Conservation (phyloP, 2,797 vertebrate species). For the Crenuchus spilurus region DNA sequence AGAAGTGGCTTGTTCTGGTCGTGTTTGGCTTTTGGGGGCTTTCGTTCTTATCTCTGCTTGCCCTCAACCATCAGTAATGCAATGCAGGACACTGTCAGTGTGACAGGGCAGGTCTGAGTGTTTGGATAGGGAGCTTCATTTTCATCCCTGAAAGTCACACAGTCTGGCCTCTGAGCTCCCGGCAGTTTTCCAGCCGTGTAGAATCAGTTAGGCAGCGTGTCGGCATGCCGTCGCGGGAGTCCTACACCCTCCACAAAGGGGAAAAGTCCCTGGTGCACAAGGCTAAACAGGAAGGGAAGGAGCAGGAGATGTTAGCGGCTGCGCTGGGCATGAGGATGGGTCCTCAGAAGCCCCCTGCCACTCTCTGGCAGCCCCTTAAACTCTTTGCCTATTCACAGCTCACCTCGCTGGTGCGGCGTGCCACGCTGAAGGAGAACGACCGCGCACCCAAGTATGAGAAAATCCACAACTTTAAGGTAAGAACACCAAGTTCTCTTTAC, state of each 20-base stretch:
- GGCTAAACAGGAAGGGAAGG: constrained; percentile 87
- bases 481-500: constrained; percentile 44
- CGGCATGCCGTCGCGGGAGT: constrained; percentile 92
- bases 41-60: background rate
- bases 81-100: constrained; percentile 23
- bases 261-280: constrained; percentile 83
- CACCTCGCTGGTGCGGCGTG: constrained; percentile 96
- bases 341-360: constrained; percentile 91
- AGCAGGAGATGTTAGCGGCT: constrained; percentile 90
- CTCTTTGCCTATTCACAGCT: constrained; percentile 99
- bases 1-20: constrained; percentile 9
- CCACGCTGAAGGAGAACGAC: constrained; percentile 95
- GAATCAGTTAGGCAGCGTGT: constrained; percentile 51
- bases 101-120: constrained; percentile 22
- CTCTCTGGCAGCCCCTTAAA: constrained; percentile 98
- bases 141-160: constrained; percentile 4
- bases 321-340: constrained; percentile 95
- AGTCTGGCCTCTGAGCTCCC: background rate
- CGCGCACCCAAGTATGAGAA: constrained; percentile 91
- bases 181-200: background rate
- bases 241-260: constrained; percentile 81
- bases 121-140: background rate
- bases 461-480: constrained; percentile 99
- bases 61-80: constrained; percentile 5
- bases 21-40: constrained; percentile 1